phyloP scores from a whole-genome alignment of 2,113 vertebrate genomes.

The Spea multiplicata region DNA sequence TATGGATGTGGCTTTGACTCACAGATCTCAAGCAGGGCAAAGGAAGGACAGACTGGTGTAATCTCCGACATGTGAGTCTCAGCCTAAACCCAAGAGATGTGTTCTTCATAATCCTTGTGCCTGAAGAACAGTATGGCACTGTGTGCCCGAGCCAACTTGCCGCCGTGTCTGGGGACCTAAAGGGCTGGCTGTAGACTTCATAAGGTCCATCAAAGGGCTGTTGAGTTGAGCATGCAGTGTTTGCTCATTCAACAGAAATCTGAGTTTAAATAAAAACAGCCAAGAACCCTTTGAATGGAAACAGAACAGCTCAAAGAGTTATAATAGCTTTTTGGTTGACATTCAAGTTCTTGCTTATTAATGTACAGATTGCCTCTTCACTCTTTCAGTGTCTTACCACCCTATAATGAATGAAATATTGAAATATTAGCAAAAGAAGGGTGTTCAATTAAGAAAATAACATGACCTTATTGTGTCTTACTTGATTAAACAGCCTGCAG shows the following conservation, averaged over 20 bases:
- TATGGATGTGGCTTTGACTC: conserved; percentile 26
- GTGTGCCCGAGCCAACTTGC: conserved; percentile 18
- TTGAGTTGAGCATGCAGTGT: conserved; percentile 32
- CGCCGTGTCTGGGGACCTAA: conserved; percentile 24
- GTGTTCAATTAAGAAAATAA: too few relatives aligned
- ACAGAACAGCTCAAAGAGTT: conserved; percentile 12
- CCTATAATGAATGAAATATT: too few relatives aligned
- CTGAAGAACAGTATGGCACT: conserved; percentile 34
- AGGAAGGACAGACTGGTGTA: conserved; percentile 39
- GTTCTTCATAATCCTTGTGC: conserved; percentile 32
- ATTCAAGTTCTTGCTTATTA: not conserved
- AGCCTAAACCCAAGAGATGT: conserved; percentile 38
- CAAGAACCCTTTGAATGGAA: conserved; percentile 27
- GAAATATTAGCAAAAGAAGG: too few relatives aligned
- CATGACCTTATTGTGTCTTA: too few relatives aligned
- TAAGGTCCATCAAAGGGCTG: conserved; percentile 40
- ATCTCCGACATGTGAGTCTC: conserved; percentile 17
- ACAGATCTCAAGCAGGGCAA: conserved; percentile 33
- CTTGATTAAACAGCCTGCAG: too few relatives aligned
- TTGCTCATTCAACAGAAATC: conserved; percentile 45
- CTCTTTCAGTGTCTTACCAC: not conserved
- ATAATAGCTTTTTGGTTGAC: conserved; percentile 25
- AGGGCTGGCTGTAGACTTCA: conserved; percentile 20
- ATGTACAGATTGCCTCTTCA: not conserved
- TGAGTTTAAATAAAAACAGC: conserved; percentile 39